A percentile compares a stretch with the other conserved stretches of the same genome.
Conservation (phyloP, 1,140 invertebrate genomes). For the Himalopsyche phryganea region DNA sequence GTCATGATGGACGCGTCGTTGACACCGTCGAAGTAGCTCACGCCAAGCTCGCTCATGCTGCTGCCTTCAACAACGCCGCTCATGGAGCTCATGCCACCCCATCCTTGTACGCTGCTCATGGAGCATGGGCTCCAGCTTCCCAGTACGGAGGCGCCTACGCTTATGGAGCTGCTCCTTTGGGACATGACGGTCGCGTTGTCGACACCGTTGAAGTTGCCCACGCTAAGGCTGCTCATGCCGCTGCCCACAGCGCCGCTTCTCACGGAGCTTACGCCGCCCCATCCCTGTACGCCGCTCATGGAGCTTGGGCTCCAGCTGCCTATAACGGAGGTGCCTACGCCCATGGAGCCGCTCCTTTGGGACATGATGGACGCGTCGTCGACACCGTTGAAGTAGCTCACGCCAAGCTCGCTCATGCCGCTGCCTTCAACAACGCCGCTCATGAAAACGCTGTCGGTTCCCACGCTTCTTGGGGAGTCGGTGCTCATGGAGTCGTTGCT, state of each 20-base stretch:
- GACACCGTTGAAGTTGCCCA: conserved; percentile 57
- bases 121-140: conserved; percentile 30
- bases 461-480: too few relatives aligned
- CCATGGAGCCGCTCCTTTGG: too few relatives aligned
- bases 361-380: too few relatives aligned
- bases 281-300: too few relatives aligned
- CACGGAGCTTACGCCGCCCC: conserved; percentile 34
- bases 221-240: too few relatives aligned
- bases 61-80: conserved; percentile 12
- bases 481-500: too few relatives aligned
- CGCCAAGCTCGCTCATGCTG: conserved; percentile 24
- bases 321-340: too few relatives aligned
- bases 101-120: conserved; percentile 6
- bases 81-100: background rate
- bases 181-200: conserved; percentile 29
- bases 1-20: conserved; percentile 26
- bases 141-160: conserved; percentile 39
- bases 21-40: conserved; percentile 30
- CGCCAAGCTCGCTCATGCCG: too few relatives aligned
- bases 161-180: background rate
- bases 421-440: too few relatives aligned
- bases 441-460: too few relatives aligned
- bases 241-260: conserved; percentile 35
- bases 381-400: too few relatives aligned
- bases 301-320: too few relatives aligned